A percentile compares a stretch with the other conserved stretches of the same genome.
phyloP scores from a whole-genome alignment of 2,797 vertebrate genomes.

The Pipistrellus pipistrellus region DNA sequence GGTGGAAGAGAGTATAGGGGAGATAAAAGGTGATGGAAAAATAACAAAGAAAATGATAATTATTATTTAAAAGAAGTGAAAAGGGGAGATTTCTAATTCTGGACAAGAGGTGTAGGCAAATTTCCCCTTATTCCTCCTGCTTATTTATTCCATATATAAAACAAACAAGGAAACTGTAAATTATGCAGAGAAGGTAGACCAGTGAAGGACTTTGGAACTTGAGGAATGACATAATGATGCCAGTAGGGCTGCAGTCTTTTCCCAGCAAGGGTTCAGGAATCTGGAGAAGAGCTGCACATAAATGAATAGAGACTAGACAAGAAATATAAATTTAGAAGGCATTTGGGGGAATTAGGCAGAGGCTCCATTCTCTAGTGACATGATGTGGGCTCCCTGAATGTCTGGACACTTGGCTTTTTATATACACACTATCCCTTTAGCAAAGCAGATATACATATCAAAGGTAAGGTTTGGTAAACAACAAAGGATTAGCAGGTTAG shows the following conservation, averaged over 20 bases:
- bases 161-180: conserved; percentile 19
- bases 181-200: neutral
- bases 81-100: conserved; percentile 31
- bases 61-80: neutral
- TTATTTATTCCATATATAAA: conserved; percentile 2
- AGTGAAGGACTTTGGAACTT: neutral
- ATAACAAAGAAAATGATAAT: neutral
- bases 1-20: neutral
- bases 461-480: no score
- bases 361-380: no score
- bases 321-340: no score
- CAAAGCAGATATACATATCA: no score
- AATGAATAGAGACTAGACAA: no score
- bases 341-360: no score
- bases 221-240: neutral
- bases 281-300: no score
- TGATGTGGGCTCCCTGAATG: no score
- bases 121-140: neutral
- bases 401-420: no score
- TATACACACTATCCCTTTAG: no score
- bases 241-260: neutral
- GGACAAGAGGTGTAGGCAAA: neutral
- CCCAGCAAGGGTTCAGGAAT: no score
- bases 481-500: no score
- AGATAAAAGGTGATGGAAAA: neutral